Base-by-base conservation (phyloP, 2,888 invertebrate species). In the Caenorhabditis japonica region DNA sequence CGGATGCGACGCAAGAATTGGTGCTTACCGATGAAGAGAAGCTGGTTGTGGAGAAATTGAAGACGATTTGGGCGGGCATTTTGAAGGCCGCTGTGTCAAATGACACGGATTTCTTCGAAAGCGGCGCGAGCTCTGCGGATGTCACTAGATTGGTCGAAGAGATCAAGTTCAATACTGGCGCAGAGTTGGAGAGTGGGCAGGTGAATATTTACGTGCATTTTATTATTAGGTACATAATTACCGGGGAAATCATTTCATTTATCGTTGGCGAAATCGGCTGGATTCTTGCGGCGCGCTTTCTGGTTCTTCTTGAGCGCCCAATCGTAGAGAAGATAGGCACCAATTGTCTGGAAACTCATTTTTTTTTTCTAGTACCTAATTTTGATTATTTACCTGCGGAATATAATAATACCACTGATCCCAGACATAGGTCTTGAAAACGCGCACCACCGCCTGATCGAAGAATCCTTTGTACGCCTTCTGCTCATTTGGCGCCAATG, bases 101-200 rank as follows among this genome's bases (percentile, higher is more conserved):
- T 8, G 92, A 92, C 2, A 94, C 94, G 0, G 95, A 97, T 87
- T 97, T 97, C 90, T 97, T 97, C 89, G 92, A 91, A 0, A 92
- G 92, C n/a, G 97, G 97, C 12, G 97, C 94, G n/a, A 94, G 94
- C 0, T 96, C 96, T 7, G 97, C 97, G 94, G 97, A 97, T 88
- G 95, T 97, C 1, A 95, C 96, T 0, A 90, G 92, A 90, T 91
- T 97, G 53, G 92, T 97, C 0, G 97, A 97, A 89, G 96, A 97
- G 90, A 91, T 95, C 58, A 83, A 82, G 49, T 78, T 76, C 68
- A 74, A 79, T 43, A 79, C 80, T 75, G 88, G 87, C n/a, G 89
- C 95, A 0, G 92, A 92, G 52, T 87, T 97, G 10, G 92, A 93
- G 85, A 94, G 94, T 86, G 94, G 94, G 85, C 93, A 85, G 59